Evolutionary conservation across 2,797 vertebrate species (phyloP), one percentile per base, ranked within the genome.

Genomic region (Kryptolebias ocellatus): DNA sequence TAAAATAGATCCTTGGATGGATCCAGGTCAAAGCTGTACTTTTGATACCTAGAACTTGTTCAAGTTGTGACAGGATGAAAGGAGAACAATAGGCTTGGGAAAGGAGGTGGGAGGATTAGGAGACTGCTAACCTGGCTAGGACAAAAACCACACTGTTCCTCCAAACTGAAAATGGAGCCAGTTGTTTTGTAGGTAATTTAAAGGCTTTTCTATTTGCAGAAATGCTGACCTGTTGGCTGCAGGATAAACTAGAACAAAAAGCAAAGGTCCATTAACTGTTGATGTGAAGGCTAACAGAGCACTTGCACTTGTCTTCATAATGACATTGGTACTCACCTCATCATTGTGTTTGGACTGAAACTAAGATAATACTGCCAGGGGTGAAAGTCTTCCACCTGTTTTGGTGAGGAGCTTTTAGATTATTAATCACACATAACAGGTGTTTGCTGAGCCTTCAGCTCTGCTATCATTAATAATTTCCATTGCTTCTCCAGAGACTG

Each of bases 381-480:
- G 10, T 44, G 50, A 53, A 45, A 14, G 12, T 61, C 56, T 49
- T 72, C 15, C 29, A 0, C 45, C 58, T 54, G 37, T 34, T 55
- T n/a, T 51, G 15, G 11, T 54, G 51, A 56, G 53, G 6, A 20
- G 42, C 45, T 8, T 53, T 44, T 14, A 49, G 51, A 47, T 55
- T 18, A 51, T 70, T 42, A 6, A 64, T 58, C 37, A 1, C 1
- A 45, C 14, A 18, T 17, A 62, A 37, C 12, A 50, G 24, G 58
- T 66, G 57, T 60, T 73, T 66, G 50, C 58, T 55, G 1, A 60
- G 37, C 46, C 52, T 69, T 71, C 42, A 24, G 7, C 20, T 64
- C 44, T 18, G 37, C 6, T 53, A 20, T 45, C 63, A 60, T 76
- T 42, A 63, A 82, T 67, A n/a, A 61, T 37, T 58, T 51, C 9